Conservation (phyloP, 1,140 invertebrate genomes). For the Polypedilum pembai region DNA sequence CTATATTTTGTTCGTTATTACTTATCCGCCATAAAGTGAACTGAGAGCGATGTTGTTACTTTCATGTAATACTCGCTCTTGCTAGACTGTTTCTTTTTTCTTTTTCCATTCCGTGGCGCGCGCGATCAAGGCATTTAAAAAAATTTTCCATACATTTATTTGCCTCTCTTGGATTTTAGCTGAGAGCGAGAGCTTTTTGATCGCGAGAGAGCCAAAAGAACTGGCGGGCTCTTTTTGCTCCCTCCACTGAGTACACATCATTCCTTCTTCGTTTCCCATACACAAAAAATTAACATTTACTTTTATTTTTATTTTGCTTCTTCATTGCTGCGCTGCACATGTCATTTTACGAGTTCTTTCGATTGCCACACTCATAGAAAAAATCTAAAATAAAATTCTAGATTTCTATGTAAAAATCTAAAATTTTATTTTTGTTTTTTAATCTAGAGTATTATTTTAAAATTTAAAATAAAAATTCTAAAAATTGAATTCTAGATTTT, state of each 20-base stretch:
- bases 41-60: not conserved
- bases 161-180: not conserved
- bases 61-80: slow-evolving; percentile 7
- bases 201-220: not conserved
- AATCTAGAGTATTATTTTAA: too few relatives aligned
- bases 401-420: too few relatives aligned
- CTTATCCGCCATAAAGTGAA: not conserved
- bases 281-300: not conserved
- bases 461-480: too few relatives aligned
- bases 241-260: not conserved
- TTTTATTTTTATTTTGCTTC: not conserved
- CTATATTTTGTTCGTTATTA: slow-evolving; percentile 6
- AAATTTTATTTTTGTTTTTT: too few relatives aligned
- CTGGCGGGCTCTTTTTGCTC: not conserved
- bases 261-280: slow-evolving; percentile 12
- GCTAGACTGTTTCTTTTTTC: slow-evolving; percentile 20
- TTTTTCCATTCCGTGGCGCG: slow-evolving; percentile 7
- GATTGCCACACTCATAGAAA: too few relatives aligned
- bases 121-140: not conserved
- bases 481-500: too few relatives aligned
- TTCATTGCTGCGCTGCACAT: not conserved
- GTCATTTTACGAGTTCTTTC: not conserved
- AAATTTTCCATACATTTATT: not conserved
- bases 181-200: not conserved
- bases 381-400: too few relatives aligned